phyloP scores from a whole-genome alignment of 2,888 invertebrate genomes.

The Craniophora ligustri region DNA sequence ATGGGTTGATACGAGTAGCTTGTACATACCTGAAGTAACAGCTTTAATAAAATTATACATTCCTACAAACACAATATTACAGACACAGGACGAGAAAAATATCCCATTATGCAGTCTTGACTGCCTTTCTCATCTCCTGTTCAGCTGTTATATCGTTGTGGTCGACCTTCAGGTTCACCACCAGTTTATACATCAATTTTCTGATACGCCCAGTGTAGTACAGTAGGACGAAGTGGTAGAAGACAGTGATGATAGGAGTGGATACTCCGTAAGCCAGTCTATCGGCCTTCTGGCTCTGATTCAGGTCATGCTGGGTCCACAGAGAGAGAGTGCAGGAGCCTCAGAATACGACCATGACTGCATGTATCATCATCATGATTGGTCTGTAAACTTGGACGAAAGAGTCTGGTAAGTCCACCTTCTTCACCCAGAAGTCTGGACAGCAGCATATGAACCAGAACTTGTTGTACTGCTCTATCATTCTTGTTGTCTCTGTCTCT shows the following conservation, averaged over 20 bases:
- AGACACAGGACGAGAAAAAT: conserved; percentile 28
- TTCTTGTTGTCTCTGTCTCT: conserved; percentile 10
- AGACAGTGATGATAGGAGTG: conserved; percentile 20
- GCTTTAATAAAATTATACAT: conserved; percentile 13
- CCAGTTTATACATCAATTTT: conserved; percentile 14
- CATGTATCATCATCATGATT: conserved; percentile 16
- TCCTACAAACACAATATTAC: conserved; percentile 25
- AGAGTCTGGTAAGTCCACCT: conserved; percentile 16
- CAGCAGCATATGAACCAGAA: conserved; percentile 40
- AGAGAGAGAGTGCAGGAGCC: conserved; percentile 19
- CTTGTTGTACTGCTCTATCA: conserved; percentile 20
- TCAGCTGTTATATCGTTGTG: conserved; percentile 27
- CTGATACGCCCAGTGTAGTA: conserved; percentile 16
- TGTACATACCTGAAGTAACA: conserved; percentile 10
- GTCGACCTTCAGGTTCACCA: conserved; percentile 16
- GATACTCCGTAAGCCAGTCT: conserved; percentile 19
- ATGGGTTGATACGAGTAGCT: no score
- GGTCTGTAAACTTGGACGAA: conserved; percentile 16
- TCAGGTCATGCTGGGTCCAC: conserved; percentile 25
- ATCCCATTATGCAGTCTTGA: conserved; percentile 24
- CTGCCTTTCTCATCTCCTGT: conserved; percentile 21
- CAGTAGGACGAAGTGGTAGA: conserved; percentile 30
- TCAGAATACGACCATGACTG: conserved; percentile 23
- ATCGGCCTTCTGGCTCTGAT: conserved; percentile 22
- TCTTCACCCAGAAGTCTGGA: conserved; percentile 28